Percentiles rank a stretch among this genome's conserved stretches.
Conservation (phyloP, 2,888 invertebrate genomes). For the Rhagonycha lutea region DNA sequence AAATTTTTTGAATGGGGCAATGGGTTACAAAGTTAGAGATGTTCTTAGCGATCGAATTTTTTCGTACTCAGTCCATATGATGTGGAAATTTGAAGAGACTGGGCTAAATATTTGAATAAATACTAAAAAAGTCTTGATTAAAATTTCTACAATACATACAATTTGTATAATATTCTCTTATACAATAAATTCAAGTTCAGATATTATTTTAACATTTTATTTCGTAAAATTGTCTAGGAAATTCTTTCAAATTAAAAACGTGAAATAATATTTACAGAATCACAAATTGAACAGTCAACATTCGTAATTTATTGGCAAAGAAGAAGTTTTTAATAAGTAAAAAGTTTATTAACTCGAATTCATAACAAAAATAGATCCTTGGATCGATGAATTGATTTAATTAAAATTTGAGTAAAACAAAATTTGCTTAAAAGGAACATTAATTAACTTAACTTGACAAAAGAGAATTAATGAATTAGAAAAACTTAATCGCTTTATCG, state of each 20-base stretch:
- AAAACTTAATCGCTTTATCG: background rate
- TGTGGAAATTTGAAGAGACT: no score
- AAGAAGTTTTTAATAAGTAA: background rate
- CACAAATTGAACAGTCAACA: no score
- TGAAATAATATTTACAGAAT: background rate
- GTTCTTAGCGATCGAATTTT: no score
- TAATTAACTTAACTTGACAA: background rate
- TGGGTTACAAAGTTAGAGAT: no score
- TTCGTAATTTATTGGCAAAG: background rate
- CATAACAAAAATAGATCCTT: background rate
- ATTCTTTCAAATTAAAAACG: background rate
- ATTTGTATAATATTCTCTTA: no score
- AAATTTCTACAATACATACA: no score
- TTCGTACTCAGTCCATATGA: no score
- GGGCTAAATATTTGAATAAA: no score
- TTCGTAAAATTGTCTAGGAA: background rate
- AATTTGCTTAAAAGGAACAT: background rate
- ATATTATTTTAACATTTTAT: background rate
- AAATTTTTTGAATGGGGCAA: no score
- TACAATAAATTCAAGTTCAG: no score
- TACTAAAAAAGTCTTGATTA: no score
- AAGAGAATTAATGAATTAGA: background rate
- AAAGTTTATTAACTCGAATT: background rate
- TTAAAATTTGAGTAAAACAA: background rate
- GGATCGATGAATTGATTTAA: background rate